Base-by-base conservation (phyloP, 2,113 vertebrate genomes). In the Mormoops blainvillei region DNA sequence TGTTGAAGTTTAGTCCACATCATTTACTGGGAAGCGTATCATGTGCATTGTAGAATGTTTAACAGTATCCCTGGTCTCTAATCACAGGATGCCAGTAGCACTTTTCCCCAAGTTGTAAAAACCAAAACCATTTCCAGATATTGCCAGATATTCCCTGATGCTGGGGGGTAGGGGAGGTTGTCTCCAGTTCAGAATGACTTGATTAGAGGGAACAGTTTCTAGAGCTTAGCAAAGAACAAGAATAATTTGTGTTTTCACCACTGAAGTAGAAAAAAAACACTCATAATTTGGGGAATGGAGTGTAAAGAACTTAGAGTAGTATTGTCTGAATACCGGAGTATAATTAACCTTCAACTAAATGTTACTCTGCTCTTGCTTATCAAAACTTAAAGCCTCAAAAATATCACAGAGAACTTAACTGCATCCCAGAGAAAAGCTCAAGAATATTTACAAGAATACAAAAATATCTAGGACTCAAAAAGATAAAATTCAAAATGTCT, bases 371-470 rank as follows among this genome's bases (percentile, higher is more conserved):
- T 86, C 41, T 61, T 73, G n/a, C 31, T 91, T 88, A 65, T 88
- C 84, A 88, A 76, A 76, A 56, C 48, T 92, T 74, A 86, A 82
- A 91, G 19, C 63, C 58, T 94, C 24, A 86, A 43, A 78, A 95
- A 65, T 61, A 48, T 58, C 58, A 28, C 38, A 95, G 68, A 92
- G 56, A 93, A 87, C 13, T 65, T 91, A 87, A 87, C 36, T 73
- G 9, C 20, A 73, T 73, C 65, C 19, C 56, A 92, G 65, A 71
- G 77, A 82, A 88, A 68, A 88, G 38, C 48, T 92, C 56, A n/a
- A 73, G 70, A 67, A 67, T 83, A 50, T 78, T 85, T 94, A 28
- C 76, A 83, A 74, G 28, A 82, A 26, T 48, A 58, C 31, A 76
- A 58, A 87, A 73, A 45, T 76, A 68, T 74, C 45, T 16, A 78